Conservation (phyloP, 2,888 invertebrate genomes). For the Blastobasis adustella region DNA sequence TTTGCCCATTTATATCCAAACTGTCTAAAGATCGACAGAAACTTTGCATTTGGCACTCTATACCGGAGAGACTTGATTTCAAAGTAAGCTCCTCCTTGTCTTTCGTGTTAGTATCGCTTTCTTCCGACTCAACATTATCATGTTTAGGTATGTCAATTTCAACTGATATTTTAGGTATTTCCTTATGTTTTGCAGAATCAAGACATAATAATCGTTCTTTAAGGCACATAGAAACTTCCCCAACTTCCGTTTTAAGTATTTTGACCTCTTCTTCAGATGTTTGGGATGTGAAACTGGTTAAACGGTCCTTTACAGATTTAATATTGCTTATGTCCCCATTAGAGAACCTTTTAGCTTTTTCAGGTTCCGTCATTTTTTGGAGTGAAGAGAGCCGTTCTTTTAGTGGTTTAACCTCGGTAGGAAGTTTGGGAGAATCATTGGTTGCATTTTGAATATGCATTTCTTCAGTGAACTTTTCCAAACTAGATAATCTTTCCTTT, state of each 20-base stretch:
- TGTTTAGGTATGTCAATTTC: slow-evolving; percentile 43
- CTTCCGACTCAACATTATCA: slow-evolving; percentile 37
- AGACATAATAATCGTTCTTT: slow-evolving; percentile 70
- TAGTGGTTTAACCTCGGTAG: slow-evolving; percentile 77
- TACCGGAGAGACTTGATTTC: slow-evolving; percentile 56
- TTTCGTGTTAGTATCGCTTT: slow-evolving; percentile 36
- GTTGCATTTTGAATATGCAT: slow-evolving; percentile 55
- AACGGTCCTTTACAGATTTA: slow-evolving; percentile 63
- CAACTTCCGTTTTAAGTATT: slow-evolving; percentile 52
- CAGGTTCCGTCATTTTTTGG: slow-evolving; percentile 74
- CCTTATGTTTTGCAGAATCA: slow-evolving; percentile 68
- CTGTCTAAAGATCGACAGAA: slow-evolving; percentile 80
- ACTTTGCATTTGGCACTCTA: slow-evolving; percentile 73
- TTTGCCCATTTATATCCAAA: slow-evolving; percentile 74
- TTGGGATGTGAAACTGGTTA: slow-evolving; percentile 63
- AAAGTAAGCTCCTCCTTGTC: slow-evolving; percentile 35
- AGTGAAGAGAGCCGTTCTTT: slow-evolving; percentile 78
- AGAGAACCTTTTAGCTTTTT: slow-evolving; percentile 60
- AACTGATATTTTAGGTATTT: slow-evolving; percentile 59
- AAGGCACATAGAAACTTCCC: slow-evolving; percentile 66
- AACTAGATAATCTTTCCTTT: slow-evolving; percentile 81
- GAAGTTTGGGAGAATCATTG: slow-evolving; percentile 64
- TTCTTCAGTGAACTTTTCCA: slow-evolving; percentile 80
- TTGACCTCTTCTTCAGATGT: slow-evolving; percentile 60
- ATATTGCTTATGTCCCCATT: slow-evolving; percentile 60